A percentile compares a stretch with the other conserved stretches of the same genome.
phyloP scores from a whole-genome alignment of 2,888 invertebrate genomes.

The Hipparchia semele region DNA sequence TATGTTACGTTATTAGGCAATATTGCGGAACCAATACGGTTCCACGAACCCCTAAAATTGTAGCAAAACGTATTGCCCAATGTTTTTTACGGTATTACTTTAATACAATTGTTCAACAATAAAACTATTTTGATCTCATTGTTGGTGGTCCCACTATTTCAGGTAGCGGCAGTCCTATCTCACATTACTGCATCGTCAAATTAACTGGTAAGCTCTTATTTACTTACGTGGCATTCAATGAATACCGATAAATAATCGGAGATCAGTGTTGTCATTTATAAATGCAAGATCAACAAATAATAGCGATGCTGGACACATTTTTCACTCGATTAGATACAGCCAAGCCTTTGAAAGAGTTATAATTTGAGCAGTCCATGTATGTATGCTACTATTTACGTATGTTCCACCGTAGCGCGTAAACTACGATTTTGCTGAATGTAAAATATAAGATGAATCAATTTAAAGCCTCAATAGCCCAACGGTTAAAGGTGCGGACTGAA shows the following conservation, averaged over 20 bases:
- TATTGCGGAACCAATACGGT: background rate
- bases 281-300: background rate
- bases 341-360: too few relatives aligned
- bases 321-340: too few relatives aligned
- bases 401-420: too few relatives aligned
- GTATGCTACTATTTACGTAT: too few relatives aligned
- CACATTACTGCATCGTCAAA: slow-evolving; percentile 25
- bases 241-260: background rate
- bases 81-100: slow-evolving; percentile 49
- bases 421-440: too few relatives aligned
- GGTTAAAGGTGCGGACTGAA: too few relatives aligned
- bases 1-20: background rate
- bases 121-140: slow-evolving; percentile 58
- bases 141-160: slow-evolving; percentile 56
- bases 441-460: too few relatives aligned
- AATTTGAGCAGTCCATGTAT: too few relatives aligned
- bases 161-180: slow-evolving; percentile 38
- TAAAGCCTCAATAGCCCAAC: too few relatives aligned
- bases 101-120: slow-evolving; percentile 78
- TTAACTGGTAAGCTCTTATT: slow-evolving; percentile 16
- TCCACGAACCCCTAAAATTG: slow-evolving; percentile 31
- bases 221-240: background rate
- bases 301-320: background rate
- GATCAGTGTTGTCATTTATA: background rate
- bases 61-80: slow-evolving; percentile 26